Percentiles rank a stretch among this genome's conserved stretches.
Conservation (phyloP, 2,113 vertebrate genomes). For the Pycnonotus jocosus region DNA sequence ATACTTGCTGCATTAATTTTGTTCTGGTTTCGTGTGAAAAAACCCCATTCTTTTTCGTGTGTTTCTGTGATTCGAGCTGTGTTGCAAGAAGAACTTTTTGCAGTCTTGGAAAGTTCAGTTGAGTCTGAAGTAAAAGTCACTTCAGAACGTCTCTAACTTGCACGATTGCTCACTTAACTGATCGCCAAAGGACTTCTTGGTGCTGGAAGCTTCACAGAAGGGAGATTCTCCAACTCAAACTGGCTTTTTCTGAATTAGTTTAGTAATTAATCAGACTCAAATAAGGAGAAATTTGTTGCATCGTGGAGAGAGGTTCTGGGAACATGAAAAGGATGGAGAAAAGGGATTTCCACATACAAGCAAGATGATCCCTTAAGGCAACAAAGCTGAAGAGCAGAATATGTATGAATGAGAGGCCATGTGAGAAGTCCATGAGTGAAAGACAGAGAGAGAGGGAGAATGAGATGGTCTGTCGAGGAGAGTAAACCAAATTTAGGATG, state of each 20-base stretch:
- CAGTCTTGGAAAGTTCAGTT: not conserved
- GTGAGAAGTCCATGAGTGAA: not conserved
- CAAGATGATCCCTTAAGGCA: not conserved
- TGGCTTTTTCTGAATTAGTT: not conserved
- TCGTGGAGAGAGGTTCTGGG: not conserved
- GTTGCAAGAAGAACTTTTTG: not conserved
- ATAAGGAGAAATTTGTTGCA: not conserved
- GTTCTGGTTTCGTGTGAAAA: not conserved
- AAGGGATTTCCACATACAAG: not conserved
- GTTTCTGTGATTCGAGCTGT: not conserved
- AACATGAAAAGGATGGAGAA: not conserved
- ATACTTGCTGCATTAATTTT: not conserved
- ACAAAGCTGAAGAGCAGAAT: not conserved
- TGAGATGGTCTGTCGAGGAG: not conserved
- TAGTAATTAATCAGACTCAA: not conserved
- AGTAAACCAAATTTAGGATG: not conserved
- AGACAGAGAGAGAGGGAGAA: not conserved
- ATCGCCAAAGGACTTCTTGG: not conserved
- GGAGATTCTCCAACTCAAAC: not conserved
- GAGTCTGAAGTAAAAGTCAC: not conserved
- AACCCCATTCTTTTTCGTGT: not conserved
- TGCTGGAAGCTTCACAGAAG: not conserved
- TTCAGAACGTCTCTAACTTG: not conserved
- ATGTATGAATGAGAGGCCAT: not conserved
- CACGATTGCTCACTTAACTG: not conserved